Evolutionary conservation across 2,113 vertebrate genomes (phyloP).

Genomic region (Percopsis transmontana): DNA sequence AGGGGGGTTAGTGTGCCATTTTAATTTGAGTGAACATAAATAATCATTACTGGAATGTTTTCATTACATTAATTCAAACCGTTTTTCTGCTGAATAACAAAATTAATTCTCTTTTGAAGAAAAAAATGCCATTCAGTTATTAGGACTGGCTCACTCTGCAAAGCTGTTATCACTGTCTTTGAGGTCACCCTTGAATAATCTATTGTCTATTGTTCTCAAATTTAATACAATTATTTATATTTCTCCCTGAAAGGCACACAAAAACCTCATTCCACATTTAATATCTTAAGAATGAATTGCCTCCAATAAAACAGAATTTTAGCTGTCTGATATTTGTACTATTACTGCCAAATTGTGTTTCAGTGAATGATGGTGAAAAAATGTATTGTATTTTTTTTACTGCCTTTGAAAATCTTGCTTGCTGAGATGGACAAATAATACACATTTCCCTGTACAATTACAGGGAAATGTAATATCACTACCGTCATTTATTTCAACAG

Average conservation of each 20-base stretch:
- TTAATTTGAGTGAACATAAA: constrained; percentile 7
- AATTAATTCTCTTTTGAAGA: constrained; percentile 11
- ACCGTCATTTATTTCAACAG: no score
- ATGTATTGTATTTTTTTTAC: no score
- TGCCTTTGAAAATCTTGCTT: no score
- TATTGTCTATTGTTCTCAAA: constrained; percentile 14
- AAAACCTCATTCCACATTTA: constrained; percentile 24
- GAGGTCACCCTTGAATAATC: constrained; percentile 41
- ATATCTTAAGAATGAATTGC: constrained; percentile 23
- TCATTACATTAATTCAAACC: neutral
- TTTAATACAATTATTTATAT: neutral
- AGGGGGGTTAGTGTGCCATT: no score
- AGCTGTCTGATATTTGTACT: constrained; percentile 16
- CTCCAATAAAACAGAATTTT: constrained; percentile 27
- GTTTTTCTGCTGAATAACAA: constrained; percentile 22
- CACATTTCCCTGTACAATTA: no score
- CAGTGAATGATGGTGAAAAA: constrained; percentile 19
- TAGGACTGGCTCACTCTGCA: constrained; percentile 8
- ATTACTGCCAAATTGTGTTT: constrained; percentile 4
- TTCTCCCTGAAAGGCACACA: constrained; percentile 5
- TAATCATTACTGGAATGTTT: constrained; percentile 28
- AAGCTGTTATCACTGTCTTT: constrained; percentile 38
- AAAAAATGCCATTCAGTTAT: neutral
- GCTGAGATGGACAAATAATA: no score
- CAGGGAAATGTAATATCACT: no score